Evolutionary conservation across 1,140 invertebrate genomes (phyloP), one percentile per base, ranked within the genome.

Genomic region (Drosophila burlai): DNA sequence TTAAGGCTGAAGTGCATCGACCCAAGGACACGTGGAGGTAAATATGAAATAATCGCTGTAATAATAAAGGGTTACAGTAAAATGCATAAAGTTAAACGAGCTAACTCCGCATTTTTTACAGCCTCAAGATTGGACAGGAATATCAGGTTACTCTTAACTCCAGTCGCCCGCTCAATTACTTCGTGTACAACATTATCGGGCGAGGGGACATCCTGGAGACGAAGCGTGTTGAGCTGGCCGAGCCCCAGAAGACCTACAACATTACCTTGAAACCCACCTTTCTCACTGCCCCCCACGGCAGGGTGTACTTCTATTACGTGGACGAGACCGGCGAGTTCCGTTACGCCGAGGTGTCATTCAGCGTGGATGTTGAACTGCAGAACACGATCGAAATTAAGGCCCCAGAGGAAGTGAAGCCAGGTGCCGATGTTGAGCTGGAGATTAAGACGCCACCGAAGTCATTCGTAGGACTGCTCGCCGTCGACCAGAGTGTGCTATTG

Each of bases 401-500:
- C 0, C 84, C 91, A 10, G 82, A 73, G 16, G 96, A 93, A 93
- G 95, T 95, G 1, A 94, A 94, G 81, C 97, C 97, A 3, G 96
- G 96, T 15, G 94, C 95, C 18, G 94, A 95, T 18, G 95, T 98
- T 5, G 95, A 96, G 77, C 92, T 98, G 0, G 94, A 94, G 4
- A 95, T 99, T 6, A 94, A 94, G 50, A 95, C 97, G 0, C 96
- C 96, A 85, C 96, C 97, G 1, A 96, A 97, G 90, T 98, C 98
- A 1, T 96, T 96, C 76, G 95, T 99, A 52, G 97, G 97, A 42
- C 91, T 99, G 7, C 93, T 98, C 63, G 98, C 91, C 1, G 95
- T 99, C 4, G 98, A 99, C 93, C 97, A 98, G 92, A 97, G 97
- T 93, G 96, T 98, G 0, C 87, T 97, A 0, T 86, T 97, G 3